These are phyloP conservation scores for Allacma fusca DNA, from an alignment of 2,888 invertebrate species.

Conservation along the genomic window DNA sequence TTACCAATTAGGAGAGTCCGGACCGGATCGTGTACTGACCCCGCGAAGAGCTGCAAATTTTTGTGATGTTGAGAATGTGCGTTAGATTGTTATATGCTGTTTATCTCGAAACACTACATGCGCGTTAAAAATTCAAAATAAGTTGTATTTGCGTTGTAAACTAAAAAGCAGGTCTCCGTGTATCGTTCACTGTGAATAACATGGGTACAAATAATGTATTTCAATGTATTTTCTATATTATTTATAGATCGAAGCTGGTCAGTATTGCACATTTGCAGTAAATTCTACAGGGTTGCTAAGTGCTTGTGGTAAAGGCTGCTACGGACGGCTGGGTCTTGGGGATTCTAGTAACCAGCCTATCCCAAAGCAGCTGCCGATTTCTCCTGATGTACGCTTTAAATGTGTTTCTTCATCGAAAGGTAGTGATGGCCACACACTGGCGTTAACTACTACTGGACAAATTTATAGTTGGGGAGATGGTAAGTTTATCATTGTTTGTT, in stretches of 20 bases:
- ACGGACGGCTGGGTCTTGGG: conserved; percentile 72
- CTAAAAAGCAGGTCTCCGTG: too few species aligned
- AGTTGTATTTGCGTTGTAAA: too few species aligned
- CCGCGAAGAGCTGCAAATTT: conserved; percentile 70
- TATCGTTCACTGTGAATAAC: too few species aligned
- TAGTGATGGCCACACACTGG: conserved; percentile 70
- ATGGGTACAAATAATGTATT: background rate
- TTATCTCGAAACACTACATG: too few species aligned
- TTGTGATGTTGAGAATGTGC: conserved; percentile 69
- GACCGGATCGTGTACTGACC: conserved; percentile 70
- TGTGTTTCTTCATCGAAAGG: conserved; percentile 69
- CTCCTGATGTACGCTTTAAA: conserved; percentile 66
- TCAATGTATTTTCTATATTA: too few species aligned
- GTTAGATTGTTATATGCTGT: background rate
- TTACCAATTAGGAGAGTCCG: conserved; percentile 72
- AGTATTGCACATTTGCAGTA: conserved; percentile 72
- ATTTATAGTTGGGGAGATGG: conserved; percentile 71
- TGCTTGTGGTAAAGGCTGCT: conserved; percentile 73
- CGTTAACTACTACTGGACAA: conserved; percentile 68
- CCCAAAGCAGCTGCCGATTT: conserved; percentile 69
- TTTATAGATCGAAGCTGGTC: conserved; percentile 71
- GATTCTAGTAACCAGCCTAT: conserved; percentile 71
- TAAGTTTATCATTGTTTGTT: conserved; percentile 54
- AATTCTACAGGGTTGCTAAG: conserved; percentile 70
- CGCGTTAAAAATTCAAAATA: too few species aligned